Percentiles rank a stretch among this genome's conserved stretches.
Evolutionary conservation across 2,888 invertebrate genomes (phyloP).

Genomic region (Melangyna quadrimaculata): DNA sequence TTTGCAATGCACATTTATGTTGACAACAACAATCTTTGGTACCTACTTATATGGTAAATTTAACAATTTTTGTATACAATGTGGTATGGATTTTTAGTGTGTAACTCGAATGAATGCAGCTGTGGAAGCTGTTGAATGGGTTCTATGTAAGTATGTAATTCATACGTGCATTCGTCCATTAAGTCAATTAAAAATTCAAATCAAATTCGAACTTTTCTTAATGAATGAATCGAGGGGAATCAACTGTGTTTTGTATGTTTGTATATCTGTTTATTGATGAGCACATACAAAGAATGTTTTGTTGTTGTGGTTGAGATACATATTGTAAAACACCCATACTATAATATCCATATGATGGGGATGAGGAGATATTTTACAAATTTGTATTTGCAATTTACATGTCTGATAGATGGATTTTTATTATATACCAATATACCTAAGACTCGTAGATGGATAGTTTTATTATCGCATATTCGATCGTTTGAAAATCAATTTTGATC

Average conservation of each 20-base stretch:
- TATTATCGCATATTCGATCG: constrained; percentile 46
- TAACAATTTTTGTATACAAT: constrained; percentile 23
- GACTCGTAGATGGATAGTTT: constrained; percentile 17
- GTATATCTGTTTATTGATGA: constrained; percentile 9
- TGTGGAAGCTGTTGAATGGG: constrained; percentile 46
- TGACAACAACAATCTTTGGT: constrained; percentile 1
- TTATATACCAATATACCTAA: not conserved
- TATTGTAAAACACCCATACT: constrained; percentile 16
- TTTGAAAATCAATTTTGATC: constrained; percentile 63
- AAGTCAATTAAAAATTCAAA: constrained; percentile 64
- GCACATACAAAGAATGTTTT: not conserved
- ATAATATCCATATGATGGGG: not conserved
- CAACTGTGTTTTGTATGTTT: not conserved
- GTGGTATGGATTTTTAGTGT: not conserved
- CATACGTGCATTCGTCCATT: constrained; percentile 5
- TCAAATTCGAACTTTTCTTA: constrained; percentile 38
- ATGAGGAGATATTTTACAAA: constrained; percentile 11
- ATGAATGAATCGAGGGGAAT: constrained; percentile 52
- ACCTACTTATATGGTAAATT: constrained; percentile 64
- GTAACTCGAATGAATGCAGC: constrained; percentile 4
- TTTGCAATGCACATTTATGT: not conserved
- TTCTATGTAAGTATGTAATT: constrained; percentile 21
- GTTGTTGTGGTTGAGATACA: not conserved
- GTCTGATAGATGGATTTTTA: constrained; percentile 45
- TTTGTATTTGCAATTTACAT: constrained; percentile 46